Percentiles rank a stretch among this genome's conserved stretches.
These are phyloP conservation scores for Aplysina aerophoba DNA, from an alignment of 37 sponge, comb jelly and placozoan genomes.

Conservation along the genomic window DNA sequence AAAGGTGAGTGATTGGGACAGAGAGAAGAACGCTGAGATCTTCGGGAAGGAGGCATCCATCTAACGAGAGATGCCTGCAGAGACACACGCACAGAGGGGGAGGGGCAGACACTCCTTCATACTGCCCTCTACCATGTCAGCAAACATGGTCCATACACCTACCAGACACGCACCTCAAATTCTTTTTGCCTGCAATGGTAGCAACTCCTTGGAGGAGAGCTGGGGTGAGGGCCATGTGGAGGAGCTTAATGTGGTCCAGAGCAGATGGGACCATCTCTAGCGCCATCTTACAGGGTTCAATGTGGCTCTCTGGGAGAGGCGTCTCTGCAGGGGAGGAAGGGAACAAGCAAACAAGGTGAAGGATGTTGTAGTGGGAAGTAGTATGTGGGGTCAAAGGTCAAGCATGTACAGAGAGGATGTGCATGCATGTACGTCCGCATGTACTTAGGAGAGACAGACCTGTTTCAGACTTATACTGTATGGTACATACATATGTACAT, in stretches of 20 bases:
- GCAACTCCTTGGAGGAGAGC: not conserved
- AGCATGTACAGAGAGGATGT: too few relatives aligned
- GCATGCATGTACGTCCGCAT: not conserved
- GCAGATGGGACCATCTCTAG: conserved; percentile 10
- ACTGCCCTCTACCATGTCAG: not conserved
- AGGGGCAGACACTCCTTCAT: conserved; percentile 6
- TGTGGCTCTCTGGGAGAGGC: not conserved
- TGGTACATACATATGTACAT: not conserved
- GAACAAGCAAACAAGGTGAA: too few relatives aligned
- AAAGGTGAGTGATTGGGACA: conserved; percentile 7
- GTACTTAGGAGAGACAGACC: not conserved
- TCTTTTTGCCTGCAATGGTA: not conserved
- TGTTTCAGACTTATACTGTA: too few relatives aligned
- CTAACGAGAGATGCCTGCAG: conserved; percentile 15
- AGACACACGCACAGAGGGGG: conserved; percentile 36
- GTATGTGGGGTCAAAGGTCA: too few relatives aligned
- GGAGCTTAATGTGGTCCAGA: not conserved
- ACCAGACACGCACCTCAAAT: not conserved
- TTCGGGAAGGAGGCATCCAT: not conserved
- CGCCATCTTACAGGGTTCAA: not conserved
- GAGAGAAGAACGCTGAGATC: not conserved
- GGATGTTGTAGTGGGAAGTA: too few relatives aligned
- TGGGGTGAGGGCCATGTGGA: not conserved
- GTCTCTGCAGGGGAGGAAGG: too few relatives aligned
- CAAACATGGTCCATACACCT: not conserved